Evolutionary conservation across 1,140 invertebrate genomes (phyloP).

Genomic region (Orussus abietinus): DNA sequence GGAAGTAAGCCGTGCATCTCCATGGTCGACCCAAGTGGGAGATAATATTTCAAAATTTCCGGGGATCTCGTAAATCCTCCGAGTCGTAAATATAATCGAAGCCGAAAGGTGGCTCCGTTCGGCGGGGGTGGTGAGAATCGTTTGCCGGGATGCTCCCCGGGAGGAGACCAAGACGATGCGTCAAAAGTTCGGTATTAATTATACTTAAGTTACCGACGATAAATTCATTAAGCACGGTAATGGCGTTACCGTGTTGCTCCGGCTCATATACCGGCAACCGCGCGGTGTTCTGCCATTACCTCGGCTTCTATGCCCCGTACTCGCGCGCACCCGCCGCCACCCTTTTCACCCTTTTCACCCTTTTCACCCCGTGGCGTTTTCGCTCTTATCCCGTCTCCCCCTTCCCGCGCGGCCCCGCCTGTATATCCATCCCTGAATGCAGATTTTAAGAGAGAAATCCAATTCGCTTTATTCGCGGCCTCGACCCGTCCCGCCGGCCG

Average conservation of each 20-base stretch:
- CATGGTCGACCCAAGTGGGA: too few species aligned
- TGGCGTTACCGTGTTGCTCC: constrained; percentile 31
- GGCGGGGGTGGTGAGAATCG: too few species aligned
- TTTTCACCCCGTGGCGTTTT: constrained; percentile 10
- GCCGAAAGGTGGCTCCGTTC: too few species aligned
- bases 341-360: constrained; percentile 9
- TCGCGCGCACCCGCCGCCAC: constrained; percentile 7
- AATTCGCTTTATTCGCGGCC: constrained; percentile 8
- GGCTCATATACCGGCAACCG: neutral
- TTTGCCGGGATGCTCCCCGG: too few species aligned
- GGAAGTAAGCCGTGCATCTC: too few species aligned
- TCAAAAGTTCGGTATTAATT: constrained; percentile 34
- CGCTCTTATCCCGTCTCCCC: constrained; percentile 3
- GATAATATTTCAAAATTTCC: too few species aligned
- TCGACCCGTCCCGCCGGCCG: too few species aligned
- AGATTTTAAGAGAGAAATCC: constrained; percentile 4
- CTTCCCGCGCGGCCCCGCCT: neutral
- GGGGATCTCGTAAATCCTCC: too few species aligned
- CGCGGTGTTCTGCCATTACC: constrained; percentile 13
- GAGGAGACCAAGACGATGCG: constrained; percentile 27
- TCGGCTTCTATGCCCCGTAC: neutral
- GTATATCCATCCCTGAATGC: constrained; percentile 2
- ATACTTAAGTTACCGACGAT: constrained; percentile 29
- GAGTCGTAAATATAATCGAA: too few species aligned
- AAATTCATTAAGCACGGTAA: constrained; percentile 30